Conservation (phyloP, 1,140 invertebrate species). For the Drosophila parvula region DNA sequence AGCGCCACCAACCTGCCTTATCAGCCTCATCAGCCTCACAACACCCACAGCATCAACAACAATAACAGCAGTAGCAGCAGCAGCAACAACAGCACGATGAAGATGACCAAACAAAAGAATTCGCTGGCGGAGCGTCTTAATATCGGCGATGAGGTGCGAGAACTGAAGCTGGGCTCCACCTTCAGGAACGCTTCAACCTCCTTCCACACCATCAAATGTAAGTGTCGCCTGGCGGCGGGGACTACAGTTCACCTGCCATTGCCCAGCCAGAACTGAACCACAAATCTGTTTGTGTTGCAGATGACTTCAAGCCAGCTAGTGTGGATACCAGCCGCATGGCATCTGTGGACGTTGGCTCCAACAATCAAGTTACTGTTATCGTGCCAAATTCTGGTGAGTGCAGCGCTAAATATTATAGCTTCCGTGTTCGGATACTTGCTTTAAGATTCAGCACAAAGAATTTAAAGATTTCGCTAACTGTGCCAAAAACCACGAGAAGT, state of each 20-base stretch:
- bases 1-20: conserved; percentile 70
- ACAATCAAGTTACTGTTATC: conserved; percentile 95
- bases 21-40: conserved; percentile 42
- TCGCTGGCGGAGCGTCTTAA: conserved; percentile 86
- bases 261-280: conserved; percentile 13
- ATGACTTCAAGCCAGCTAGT: conserved; percentile 99
- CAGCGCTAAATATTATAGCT: neutral
- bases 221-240: conserved; percentile 76
- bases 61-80: conserved; percentile 49
- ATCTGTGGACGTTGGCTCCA: conserved; percentile 93
- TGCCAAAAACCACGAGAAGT: neutral
- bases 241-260: neutral
- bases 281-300: conserved; percentile 85
- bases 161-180: conserved; percentile 92
- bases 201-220: conserved; percentile 95
- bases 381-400: conserved; percentile 93
- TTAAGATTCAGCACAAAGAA: no score
- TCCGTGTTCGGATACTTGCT: neutral
- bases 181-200: conserved; percentile 87
- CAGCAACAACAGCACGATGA: conserved; percentile 57
- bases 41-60: conserved; percentile 54
- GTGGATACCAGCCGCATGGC: conserved; percentile 96
- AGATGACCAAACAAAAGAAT: conserved; percentile 82
- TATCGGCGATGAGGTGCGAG: conserved; percentile 89
- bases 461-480: neutral